Evolutionary conservation across 1,140 invertebrate species (phyloP).

Genomic region (Drosophila parvula): DNA sequence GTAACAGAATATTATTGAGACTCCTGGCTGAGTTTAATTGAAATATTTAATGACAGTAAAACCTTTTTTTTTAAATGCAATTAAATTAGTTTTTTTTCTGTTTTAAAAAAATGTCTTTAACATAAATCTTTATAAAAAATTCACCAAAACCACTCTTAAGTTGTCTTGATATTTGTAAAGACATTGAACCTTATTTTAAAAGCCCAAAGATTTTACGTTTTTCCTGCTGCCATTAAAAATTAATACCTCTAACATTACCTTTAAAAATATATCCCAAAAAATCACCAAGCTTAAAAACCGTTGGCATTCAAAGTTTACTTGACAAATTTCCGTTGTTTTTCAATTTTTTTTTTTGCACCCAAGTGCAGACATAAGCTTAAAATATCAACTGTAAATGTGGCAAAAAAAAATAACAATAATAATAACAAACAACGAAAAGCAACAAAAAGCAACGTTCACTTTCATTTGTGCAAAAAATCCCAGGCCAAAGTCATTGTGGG

Average conservation of each 20-base stretch:
- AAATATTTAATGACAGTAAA: not conserved
- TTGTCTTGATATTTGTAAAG: not conserved
- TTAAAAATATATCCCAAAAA: constrained; percentile 16
- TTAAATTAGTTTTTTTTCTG: too few relatives aligned
- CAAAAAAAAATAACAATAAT: constrained; percentile 23
- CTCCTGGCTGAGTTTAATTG: not conserved
- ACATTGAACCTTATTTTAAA: not conserved
- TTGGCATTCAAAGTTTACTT: constrained; percentile 47
- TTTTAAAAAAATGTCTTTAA: too few relatives aligned
- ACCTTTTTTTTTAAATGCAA: too few relatives aligned
- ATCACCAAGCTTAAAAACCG: constrained; percentile 32
- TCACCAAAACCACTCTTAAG: too few relatives aligned
- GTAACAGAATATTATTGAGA: not conserved
- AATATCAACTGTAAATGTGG: constrained; percentile 38
- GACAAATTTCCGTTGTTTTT: constrained; percentile 53
- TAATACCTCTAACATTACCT: constrained; percentile 6
- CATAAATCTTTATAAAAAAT: too few relatives aligned
- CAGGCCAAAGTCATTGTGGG: constrained; percentile 56
- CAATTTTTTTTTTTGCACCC: constrained; percentile 33
- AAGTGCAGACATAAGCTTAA: constrained; percentile 27
- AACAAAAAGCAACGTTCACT: constrained; percentile 59
- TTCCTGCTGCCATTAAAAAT: not conserved
- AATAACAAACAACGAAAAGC: constrained; percentile 27
- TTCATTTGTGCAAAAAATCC: constrained; percentile 69
- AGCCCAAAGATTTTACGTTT: too few relatives aligned